These are phyloP conservation scores for Cheiracanthium punctorium DNA, from an alignment of 2,888 invertebrate genomes.

Conservation along the genomic window DNA sequence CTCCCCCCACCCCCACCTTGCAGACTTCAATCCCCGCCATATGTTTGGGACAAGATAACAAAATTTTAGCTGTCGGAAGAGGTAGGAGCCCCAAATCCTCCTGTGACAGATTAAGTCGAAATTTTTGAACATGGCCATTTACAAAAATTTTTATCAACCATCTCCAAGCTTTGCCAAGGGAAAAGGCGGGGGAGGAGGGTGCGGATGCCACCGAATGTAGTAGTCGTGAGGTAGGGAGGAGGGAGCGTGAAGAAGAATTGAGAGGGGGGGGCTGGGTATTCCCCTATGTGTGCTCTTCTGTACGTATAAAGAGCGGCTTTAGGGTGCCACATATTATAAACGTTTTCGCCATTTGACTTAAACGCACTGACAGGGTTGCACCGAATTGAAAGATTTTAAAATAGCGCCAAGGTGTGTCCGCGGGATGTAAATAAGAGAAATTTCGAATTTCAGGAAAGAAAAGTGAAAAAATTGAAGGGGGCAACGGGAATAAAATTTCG, in stretches of 20 bases:
- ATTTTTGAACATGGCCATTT: slow-evolving; percentile 69
- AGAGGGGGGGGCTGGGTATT: slow-evolving; percentile 25
- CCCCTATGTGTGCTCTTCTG: slow-evolving; percentile 56
- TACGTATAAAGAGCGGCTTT: slow-evolving; percentile 59
- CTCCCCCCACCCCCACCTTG: slow-evolving; percentile 23
- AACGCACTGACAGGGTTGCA: slow-evolving; percentile 46
- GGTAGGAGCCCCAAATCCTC: slow-evolving; percentile 54
- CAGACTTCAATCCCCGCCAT: slow-evolving; percentile 53
- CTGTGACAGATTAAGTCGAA: slow-evolving; percentile 69
- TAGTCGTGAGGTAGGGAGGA: slow-evolving; percentile 8
- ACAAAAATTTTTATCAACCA: slow-evolving; percentile 70
- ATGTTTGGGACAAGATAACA: slow-evolving; percentile 69
- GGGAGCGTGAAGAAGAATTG: slow-evolving; percentile 8
- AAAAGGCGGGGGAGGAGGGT: neutral
- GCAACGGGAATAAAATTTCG: no score
- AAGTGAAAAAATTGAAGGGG: neutral
- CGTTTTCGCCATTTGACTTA: slow-evolving; percentile 53
- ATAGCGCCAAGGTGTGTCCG: slow-evolving; percentile 24
- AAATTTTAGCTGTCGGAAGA: slow-evolving; percentile 52
- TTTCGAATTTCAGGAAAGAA: neutral
- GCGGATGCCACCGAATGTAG: slow-evolving; percentile 48
- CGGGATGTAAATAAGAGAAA: neutral
- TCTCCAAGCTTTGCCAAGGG: slow-evolving; percentile 50
- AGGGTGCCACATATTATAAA: slow-evolving; percentile 67
- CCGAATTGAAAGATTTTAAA: slow-evolving; percentile 35